phyloP scores from a whole-genome alignment of 2,113 vertebrate species.

The Larimichthys polyactis region DNA sequence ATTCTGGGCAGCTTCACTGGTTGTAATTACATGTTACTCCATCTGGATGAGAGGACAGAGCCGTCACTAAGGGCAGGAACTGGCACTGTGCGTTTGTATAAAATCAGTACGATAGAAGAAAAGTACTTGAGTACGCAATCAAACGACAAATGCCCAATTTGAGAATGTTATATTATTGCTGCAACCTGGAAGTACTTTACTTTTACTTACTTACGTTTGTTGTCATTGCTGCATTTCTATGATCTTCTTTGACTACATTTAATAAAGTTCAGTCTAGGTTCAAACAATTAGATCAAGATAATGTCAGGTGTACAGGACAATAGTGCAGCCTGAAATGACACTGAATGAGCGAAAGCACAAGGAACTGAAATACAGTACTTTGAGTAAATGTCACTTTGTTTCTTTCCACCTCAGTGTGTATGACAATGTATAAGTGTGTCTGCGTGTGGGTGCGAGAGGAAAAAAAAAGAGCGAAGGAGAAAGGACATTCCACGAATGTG shows the following conservation, averaged over 20 bases:
- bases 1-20: constrained; percentile 58
- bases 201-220: no score
- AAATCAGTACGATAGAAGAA: constrained; percentile 3
- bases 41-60: constrained; percentile 54
- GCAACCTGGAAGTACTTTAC: background rate
- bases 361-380: background rate
- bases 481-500: constrained; percentile 14
- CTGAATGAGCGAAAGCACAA: background rate
- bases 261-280: background rate
- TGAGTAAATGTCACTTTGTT: background rate
- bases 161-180: background rate
- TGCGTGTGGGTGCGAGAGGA: constrained; percentile 22
- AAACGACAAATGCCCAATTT: background rate
- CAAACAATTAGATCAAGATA: background rate
- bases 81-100: constrained; percentile 18
- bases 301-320: background rate
- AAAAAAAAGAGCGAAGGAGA: constrained; percentile 7
- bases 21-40: constrained; percentile 73
- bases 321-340: background rate
- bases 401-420: background rate
- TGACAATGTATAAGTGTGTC: background rate
- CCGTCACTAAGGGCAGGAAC: constrained; percentile 37
- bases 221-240: background rate
- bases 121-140: constrained; percentile 10
- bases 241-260: background rate